A percentile compares a stretch with the other conserved stretches of the same genome.
phyloP scores from a whole-genome alignment of 2,797 vertebrate species.

The Acropternis orthonyx region DNA sequence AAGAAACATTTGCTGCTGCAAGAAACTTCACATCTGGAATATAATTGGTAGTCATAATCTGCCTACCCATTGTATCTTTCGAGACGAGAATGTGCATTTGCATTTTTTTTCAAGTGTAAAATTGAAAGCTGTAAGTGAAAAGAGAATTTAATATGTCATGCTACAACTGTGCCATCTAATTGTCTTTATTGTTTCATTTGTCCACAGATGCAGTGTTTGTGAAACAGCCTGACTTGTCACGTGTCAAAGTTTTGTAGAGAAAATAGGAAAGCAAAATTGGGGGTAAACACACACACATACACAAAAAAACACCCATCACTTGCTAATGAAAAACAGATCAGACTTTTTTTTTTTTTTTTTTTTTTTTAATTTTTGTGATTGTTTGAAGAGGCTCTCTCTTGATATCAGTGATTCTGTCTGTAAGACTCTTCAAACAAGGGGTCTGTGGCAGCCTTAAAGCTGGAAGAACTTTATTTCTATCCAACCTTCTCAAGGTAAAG shows the following conservation, averaged over 20 bases:
- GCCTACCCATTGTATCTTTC: neutral
- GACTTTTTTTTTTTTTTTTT: neutral
- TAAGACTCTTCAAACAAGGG: neutral
- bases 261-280: neutral
- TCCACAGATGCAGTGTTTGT: neutral
- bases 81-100: neutral
- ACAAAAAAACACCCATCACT: accelerated
- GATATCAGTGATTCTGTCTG: neutral
- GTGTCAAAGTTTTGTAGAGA: neutral
- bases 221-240: neutral
- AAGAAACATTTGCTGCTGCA: neutral
- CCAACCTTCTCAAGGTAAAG: neutral
- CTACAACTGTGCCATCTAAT: neutral
- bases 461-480: neutral
- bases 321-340: neutral
- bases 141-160: neutral
- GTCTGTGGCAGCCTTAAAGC: neutral
- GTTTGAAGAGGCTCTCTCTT: neutral
- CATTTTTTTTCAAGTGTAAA: conserved; percentile 10
- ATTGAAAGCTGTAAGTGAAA: neutral
- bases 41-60: neutral
- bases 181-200: neutral
- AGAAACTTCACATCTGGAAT: neutral
- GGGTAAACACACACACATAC: accelerated
- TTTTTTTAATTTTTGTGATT: neutral